Base-by-base conservation (phyloP, 2,888 invertebrate species). In the Calliopum simillimum region DNA sequence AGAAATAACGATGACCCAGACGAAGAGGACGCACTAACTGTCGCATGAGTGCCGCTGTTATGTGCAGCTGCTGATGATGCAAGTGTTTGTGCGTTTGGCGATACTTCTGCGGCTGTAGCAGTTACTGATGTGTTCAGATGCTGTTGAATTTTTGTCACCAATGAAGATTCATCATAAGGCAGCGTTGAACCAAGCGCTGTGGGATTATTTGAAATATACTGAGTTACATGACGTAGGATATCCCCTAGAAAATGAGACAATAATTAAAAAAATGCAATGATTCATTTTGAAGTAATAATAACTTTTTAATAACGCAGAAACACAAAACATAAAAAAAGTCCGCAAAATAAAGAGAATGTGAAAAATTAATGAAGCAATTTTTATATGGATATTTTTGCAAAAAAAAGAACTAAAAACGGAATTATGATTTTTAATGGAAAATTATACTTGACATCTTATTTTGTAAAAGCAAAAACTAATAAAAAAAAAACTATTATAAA, bases 201-300 rank as follows among this genome's bases (percentile, higher is more conserved):
- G 19, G 82, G 81, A 71, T 78, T 79, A 61, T 81, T 79, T 46
- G 80, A 80, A 75, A 83, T 81, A 73, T 80, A 80, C 70, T 80
- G 78, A 41, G 81, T 81, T 58, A 81, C 79, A 75, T 79, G 78
- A 41, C 80, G 80, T 19, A 82, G 73, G 69, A 80, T 74, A 51
- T 81, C 80, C 75, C 77, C 82, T 82, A 72, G 21, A 25, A 43
- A 8, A 33, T 33, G 8, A 33, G 8, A 3, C 33, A 5, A 33
- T 21, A 19, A 33, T 33, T 25, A 25, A 33, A 46, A 25, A 63
- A 63, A 63, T 25, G 14, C 19, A 43, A 16, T 6, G 3, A 44
- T 43, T 43, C 43, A 12, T 59, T 25, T 25, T n/a, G 19, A 55
- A 55, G 16, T 19, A 21, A 19, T 55, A 13, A 55, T 16, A 5